Evolutionary conservation across 2,113 vertebrate genomes (phyloP), one percentile per base, ranked within the genome.

Genomic region (Tetrao urogallus): DNA sequence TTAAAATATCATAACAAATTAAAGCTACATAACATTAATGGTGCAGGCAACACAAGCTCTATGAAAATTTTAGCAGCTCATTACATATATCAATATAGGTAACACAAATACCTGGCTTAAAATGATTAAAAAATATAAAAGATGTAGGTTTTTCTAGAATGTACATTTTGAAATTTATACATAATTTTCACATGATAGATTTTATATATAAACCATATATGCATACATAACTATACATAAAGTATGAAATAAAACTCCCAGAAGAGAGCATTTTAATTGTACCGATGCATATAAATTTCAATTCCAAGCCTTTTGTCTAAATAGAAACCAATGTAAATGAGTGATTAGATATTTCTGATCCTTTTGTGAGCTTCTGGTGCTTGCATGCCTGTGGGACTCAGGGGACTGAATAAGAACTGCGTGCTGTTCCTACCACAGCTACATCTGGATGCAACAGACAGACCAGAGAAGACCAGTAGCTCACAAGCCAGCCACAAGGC

Each of bases 391-490:
- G 57, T 8, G 11, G 65, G 48, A 42, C n/a, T 43, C 3, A 2
- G 43, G 22, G 89, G 61, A 69, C 80, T 28, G 28, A 45, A 5
- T 65, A 75, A 0, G 0, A 64, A 69, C 19, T 60, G 32, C 38
- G 1, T 8, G 20, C 0, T 1, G 13, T 1, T 70, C 30, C 63
- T 70, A 40, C 16, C 30, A 79, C 17, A 40, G 48, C 12, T 47
- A 7, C 8, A 2, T 19, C 15, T 43, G 56, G 54, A 25, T 11
- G 27, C 20, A 64, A 66, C 50, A 86, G 45, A 45, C 16, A 86
- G 25, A 88, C 14, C 14, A 36, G 47, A n/a, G 36, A 52, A 36
- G 14, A 61, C n/a, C 19, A 54, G 30, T 0, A 0, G 21, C 32
- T 76, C 15, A 66, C 4, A 24, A n/a, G 36, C 13, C 66, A 87